phyloP scores from a whole-genome alignment of 2,797 vertebrate species.

The Xenopus petersii region DNA sequence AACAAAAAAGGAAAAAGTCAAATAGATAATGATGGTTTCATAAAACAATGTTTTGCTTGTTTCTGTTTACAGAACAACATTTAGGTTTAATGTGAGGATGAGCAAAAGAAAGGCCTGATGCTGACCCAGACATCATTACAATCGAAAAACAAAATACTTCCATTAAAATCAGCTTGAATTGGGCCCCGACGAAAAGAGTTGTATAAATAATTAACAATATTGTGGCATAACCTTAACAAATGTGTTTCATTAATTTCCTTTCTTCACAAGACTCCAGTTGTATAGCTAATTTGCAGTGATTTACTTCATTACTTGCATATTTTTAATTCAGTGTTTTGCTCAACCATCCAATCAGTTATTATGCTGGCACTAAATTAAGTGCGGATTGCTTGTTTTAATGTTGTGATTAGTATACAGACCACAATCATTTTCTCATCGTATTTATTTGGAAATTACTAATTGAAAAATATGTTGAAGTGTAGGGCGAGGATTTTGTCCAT shows the following conservation, averaged over 20 bases:
- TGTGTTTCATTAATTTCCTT: conserved; percentile 5
- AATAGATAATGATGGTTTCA: neutral
- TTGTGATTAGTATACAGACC: neutral
- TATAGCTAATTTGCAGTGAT: neutral
- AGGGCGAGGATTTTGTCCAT: too few species aligned
- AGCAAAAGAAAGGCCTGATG: neutral
- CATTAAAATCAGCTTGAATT: conserved; percentile 8
- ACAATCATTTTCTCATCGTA: too few species aligned
- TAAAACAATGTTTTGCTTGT: neutral
- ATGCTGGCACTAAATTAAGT: neutral
- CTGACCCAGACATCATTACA: conserved; percentile 14
- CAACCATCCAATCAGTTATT: neutral
- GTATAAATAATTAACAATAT: conserved; percentile 13
- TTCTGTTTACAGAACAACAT: neutral
- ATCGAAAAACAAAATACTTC: conserved; percentile 1
- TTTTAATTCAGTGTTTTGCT: neutral
- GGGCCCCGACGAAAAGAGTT: neutral
- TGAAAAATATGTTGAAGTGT: too few species aligned
- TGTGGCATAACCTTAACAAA: neutral
- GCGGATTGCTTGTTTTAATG: conserved; percentile 1
- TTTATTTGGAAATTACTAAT: too few species aligned
- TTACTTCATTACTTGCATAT: neutral
- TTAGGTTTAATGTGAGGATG: conserved; percentile 1
- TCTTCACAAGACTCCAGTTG: neutral
- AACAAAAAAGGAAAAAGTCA: neutral